Conservation (phyloP, 2,888 invertebrate species). For the Chromoteleia sp. region DNA sequence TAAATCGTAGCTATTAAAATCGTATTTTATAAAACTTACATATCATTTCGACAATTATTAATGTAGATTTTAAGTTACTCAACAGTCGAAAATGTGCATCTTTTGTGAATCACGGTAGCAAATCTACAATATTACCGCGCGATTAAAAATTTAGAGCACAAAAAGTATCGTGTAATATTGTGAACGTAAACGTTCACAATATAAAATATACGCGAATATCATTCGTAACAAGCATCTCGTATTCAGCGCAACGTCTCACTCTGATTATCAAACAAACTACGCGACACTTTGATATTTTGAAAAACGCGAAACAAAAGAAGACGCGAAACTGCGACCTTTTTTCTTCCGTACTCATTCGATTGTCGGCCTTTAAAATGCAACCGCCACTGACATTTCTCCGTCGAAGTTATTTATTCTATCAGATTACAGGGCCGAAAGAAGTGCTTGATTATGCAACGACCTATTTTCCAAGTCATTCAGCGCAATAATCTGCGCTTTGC, state of each 20-base stretch:
- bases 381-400: slow-evolving; percentile 25
- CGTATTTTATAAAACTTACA: too few relatives aligned
- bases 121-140: too few relatives aligned
- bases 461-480: slow-evolving; percentile 62
- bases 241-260: background rate
- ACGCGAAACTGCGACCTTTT: background rate
- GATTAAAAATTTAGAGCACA: background rate
- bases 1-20: too few relatives aligned
- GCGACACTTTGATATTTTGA: background rate
- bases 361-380: slow-evolving; percentile 22
- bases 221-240: background rate
- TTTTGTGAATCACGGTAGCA: too few relatives aligned
- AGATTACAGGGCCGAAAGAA: slow-evolving; percentile 44
- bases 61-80: too few relatives aligned
- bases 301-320: too few relatives aligned
- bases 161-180: background rate
- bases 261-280: background rate
- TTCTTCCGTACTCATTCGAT: background rate
- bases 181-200: background rate
- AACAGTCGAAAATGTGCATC: too few relatives aligned
- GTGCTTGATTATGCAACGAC: slow-evolving; percentile 57
- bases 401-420: slow-evolving; percentile 43
- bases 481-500: slow-evolving; percentile 61
- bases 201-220: background rate
- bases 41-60: too few relatives aligned